Percentiles rank a stretch among this genome's conserved stretches.
These are phyloP conservation scores for Sarcophaga caerulescens DNA, from an alignment of 2,888 invertebrate genomes.

Conservation along the genomic window DNA sequence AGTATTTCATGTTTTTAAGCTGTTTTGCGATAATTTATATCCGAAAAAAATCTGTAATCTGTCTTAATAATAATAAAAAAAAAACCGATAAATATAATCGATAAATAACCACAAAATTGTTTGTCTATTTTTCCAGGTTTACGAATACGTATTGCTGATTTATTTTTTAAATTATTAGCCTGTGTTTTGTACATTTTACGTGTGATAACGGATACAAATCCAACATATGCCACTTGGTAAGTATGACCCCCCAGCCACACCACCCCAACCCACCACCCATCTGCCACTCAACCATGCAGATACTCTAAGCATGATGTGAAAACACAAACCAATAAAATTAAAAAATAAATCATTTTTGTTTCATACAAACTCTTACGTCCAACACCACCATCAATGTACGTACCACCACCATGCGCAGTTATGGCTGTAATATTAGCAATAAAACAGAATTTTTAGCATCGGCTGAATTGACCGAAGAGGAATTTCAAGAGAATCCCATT, in stretches of 20 bases:
- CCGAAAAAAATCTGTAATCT: too few species aligned
- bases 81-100: too few species aligned
- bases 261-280: too few species aligned
- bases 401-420: constrained; percentile 82
- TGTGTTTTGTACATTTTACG: constrained; percentile 97
- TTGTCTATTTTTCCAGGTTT: constrained; percentile 85
- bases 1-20: too few species aligned
- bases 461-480: constrained; percentile 93
- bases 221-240: constrained; percentile 94
- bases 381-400: too few species aligned
- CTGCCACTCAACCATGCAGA: too few species aligned
- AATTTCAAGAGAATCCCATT: constrained; percentile 94
- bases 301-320: not conserved
- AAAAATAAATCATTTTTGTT: constrained; percentile 35
- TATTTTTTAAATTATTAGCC: constrained; percentile 97
- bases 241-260: constrained; percentile 32
- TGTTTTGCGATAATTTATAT: too few species aligned
- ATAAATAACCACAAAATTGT: too few species aligned
- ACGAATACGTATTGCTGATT: constrained; percentile 97
- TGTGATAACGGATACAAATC: constrained; percentile 94
- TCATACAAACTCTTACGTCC: constrained; percentile 7
- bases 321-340: not conserved
- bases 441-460: constrained; percentile 92
- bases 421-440: constrained; percentile 91
- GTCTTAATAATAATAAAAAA: too few species aligned